Conservation (phyloP, 2,888 invertebrate species). For the Salpingus planirostris region DNA sequence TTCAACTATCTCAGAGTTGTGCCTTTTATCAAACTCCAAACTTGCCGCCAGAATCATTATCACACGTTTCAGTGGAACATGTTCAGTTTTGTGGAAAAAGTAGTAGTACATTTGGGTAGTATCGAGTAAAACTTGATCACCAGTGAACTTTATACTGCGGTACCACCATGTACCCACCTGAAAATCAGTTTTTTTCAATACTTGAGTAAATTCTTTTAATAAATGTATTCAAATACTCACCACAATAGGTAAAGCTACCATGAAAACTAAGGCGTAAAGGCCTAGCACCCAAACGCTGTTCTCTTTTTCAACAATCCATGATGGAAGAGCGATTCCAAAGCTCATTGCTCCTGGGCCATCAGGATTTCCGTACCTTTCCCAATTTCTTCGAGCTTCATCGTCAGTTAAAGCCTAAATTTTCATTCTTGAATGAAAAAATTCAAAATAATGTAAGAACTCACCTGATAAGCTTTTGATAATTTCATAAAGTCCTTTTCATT, state of each 20-base stretch:
- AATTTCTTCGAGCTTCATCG: constrained; percentile 93
- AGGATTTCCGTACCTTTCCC: constrained; percentile 99
- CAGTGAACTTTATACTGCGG: constrained; percentile 91
- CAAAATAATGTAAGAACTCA: constrained; percentile 30
- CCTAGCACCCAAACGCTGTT: constrained; percentile 97
- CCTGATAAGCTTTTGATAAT: constrained; percentile 88
- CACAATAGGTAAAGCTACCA: constrained; percentile 88
- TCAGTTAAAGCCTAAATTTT: constrained; percentile 78
- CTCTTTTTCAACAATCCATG: constrained; percentile 99
- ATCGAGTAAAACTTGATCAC: constrained; percentile 91
- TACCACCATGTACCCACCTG: constrained; percentile 98
- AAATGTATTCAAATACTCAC: constrained; percentile 42
- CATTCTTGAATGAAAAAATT: constrained; percentile 1
- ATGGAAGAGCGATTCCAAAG: constrained; percentile 98
- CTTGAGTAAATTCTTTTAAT: constrained; percentile 1
- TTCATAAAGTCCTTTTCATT: constrained; percentile 97
- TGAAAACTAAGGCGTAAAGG: constrained; percentile 91
- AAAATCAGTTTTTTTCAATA: constrained; percentile 15
- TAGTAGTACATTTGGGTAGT: constrained; percentile 96
- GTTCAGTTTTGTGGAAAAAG: constrained; percentile 92
- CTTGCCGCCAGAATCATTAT: constrained; percentile 96
- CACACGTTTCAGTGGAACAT: constrained; percentile 89
- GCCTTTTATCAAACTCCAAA: constrained; percentile 88
- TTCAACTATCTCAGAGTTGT: constrained; percentile 90
- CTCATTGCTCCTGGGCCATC: constrained; percentile 99